Percentiles rank a stretch among this genome's conserved stretches.
These are phyloP conservation scores for Platorchestia sp. DNA, from an alignment of 1,140 invertebrate genomes.

Conservation along the genomic window DNA sequence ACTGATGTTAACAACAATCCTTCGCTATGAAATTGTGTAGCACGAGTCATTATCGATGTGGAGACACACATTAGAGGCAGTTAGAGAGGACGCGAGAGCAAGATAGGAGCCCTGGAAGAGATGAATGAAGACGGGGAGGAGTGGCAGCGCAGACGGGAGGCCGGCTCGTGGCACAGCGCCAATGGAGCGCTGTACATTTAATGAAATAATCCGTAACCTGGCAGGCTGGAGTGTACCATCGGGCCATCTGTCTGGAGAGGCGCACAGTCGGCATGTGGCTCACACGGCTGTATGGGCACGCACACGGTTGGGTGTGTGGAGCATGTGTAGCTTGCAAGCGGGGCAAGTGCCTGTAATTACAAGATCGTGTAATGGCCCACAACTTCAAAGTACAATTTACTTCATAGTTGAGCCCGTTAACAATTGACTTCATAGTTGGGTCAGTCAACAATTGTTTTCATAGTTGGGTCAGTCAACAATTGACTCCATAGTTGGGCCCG, in stretches of 20 bases:
- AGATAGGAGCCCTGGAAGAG: neutral
- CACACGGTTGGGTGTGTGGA: too few relatives aligned
- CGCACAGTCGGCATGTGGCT: neutral
- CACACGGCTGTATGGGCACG: neutral
- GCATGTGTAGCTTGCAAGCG: too few relatives aligned
- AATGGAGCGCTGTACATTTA: neutral
- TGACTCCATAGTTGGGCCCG: too few relatives aligned
- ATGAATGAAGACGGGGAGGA: neutral
- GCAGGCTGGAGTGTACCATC: neutral
- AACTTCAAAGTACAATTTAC: too few relatives aligned
- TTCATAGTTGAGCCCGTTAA: too few relatives aligned
- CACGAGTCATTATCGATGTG: neutral
- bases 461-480: too few relatives aligned
- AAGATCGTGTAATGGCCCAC: too few relatives aligned
- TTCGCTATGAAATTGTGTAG: neutral
- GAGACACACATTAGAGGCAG: neutral
- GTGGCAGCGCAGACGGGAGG: neutral
- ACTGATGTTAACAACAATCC: neutral
- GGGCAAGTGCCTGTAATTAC: too few relatives aligned
- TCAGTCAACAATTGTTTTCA: too few relatives aligned
- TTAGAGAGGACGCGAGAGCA: neutral
- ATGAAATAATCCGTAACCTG: conserved; percentile 1
- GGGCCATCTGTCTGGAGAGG: neutral
- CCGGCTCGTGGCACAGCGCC: neutral
- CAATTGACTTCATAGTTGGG: too few relatives aligned